Base-by-base conservation (phyloP, 1,140 invertebrate genomes). In the Penaeus chinensis region DNA sequence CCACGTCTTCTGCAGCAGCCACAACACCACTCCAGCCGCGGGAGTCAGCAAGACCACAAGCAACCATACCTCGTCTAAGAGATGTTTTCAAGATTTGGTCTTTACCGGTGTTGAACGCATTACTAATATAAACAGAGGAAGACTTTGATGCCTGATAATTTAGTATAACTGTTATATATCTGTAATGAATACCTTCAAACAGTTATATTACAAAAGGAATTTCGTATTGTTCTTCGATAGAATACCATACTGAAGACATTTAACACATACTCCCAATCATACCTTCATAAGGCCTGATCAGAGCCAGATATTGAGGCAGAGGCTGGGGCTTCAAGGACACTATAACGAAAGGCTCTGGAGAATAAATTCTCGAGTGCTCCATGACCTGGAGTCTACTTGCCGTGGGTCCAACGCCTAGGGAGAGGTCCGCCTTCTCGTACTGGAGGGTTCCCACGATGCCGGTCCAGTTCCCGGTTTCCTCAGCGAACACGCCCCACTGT, bases 401-500 rank as follows among this genome's bases (percentile, higher is more conserved):
- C 16, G 84, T 85, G 32, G 76, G 60, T 2, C 76, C 76, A 1
- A 85, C 20, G 32, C 65, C 77, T 20, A 79, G 61, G 32, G 47
- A 63, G 11, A 85, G 65, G 76, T 85, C 84, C 22, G 61, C 84
- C 61, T 79, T 37, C 18, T 85, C 76, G 37, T 69, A n/a, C 42
- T 80, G 84, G 18, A 85, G 84, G 0, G 22, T 24, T 13, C 84
- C 84, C 20, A 85, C 84, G 37, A 85, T 79, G 10, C 84, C 84
- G 10, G 76, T 85, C 76, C 76, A 85, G 62, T 79, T 80, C 32
- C 84, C 84, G 11, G 32, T 66, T 4, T 65, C 62, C 3, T 54
- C 54, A 8, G 37, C 74, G 0, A 32, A 32, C 0, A 85, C 27
- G 18, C 84, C 84, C 84, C 84, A 85, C 63, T 79, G 76, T 32